A percentile compares a stretch with the other conserved stretches of the same genome.
phyloP scores from a whole-genome alignment of 2,113 vertebrate species.

The Argyrosomus japonicus region DNA sequence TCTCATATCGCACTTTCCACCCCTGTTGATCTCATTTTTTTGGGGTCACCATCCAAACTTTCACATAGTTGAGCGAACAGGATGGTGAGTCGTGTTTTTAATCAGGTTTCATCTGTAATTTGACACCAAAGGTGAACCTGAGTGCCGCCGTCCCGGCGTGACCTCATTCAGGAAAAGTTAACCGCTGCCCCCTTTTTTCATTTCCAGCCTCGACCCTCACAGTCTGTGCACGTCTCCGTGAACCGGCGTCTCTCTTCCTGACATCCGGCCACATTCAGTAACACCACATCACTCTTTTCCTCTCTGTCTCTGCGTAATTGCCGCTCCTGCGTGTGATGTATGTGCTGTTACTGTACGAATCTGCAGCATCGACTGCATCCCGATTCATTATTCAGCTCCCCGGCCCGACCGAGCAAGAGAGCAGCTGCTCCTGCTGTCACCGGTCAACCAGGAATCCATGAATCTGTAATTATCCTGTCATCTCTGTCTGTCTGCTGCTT shows the following conservation, averaged over 20 bases:
- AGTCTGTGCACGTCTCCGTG: neutral
- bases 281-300: constrained; percentile 10
- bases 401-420: constrained; percentile 34
- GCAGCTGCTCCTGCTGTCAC: constrained; percentile 63
- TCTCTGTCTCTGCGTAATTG: constrained; percentile 37
- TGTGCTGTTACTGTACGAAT: constrained; percentile 14
- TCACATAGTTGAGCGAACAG: neutral
- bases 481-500: constrained; percentile 18
- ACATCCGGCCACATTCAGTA: constrained; percentile 32
- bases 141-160: neutral
- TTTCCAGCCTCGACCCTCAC: neutral
- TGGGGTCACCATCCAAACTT: neutral
- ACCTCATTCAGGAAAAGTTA: neutral
- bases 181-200: neutral
- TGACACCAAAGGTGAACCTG: neutral
- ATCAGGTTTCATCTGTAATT: neutral
- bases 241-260: neutral
- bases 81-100: no score
- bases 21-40: neutral
- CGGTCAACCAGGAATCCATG: constrained; percentile 59
- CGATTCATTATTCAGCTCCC: constrained; percentile 64
- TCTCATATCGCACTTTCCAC: neutral
- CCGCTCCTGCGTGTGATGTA: constrained; percentile 22
- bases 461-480: constrained; percentile 56
- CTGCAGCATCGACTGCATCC: constrained; percentile 22